These are phyloP conservation scores for Thinocorus orbignyianus DNA, from an alignment of 2,113 vertebrate genomes.

Conservation along the genomic window DNA sequence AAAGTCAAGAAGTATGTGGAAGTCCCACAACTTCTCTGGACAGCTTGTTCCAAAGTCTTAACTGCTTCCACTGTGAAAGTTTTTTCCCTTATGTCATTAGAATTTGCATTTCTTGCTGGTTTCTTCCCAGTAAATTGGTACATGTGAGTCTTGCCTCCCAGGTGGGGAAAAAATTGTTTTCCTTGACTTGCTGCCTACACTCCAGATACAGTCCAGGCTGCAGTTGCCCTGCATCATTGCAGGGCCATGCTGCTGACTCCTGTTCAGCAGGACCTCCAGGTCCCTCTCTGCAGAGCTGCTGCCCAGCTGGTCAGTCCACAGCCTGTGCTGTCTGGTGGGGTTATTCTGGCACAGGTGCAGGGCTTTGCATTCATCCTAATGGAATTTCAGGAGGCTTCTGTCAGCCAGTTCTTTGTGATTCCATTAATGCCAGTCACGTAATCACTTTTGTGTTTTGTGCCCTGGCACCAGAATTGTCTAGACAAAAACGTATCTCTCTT, in stretches of 20 bases:
- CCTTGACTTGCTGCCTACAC: not conserved
- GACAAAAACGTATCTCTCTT: not conserved
- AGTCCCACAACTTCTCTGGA: not conserved
- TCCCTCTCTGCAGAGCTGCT: not conserved
- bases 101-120: not conserved
- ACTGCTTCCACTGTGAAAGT: not conserved
- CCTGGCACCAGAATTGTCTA: not conserved
- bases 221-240: not conserved
- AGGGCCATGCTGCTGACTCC: not conserved
- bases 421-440: not conserved
- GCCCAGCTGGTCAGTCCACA: not conserved
- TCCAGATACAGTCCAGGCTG: not conserved
- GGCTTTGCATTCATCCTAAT: accelerated
- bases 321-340: not conserved
- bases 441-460: not conserved
- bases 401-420: not conserved
- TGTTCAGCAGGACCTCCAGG: not conserved
- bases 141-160: not conserved
- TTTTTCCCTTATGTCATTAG: not conserved
- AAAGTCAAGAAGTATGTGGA: not conserved
- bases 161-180: not conserved
- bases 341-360: not conserved
- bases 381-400: not conserved
- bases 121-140: not conserved
- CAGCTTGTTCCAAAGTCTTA: not conserved